Base-by-base conservation (phyloP, 2,113 vertebrate genomes). In the Hirundichthys speculiger region DNA sequence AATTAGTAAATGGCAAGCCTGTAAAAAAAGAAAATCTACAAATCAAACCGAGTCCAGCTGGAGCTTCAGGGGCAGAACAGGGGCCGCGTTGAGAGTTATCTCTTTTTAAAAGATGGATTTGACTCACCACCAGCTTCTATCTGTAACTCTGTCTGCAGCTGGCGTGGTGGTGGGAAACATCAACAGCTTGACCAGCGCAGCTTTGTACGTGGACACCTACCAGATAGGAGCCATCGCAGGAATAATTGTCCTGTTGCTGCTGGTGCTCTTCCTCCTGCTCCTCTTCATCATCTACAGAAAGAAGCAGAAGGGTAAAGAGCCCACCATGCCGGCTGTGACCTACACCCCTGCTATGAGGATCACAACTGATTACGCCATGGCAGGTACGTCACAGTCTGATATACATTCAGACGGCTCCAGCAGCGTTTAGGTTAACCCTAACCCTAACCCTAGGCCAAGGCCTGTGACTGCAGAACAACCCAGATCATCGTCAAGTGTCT, bases 301-400 rank as follows among this genome's bases (percentile, higher is more conserved):
- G 21, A 98, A 96, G 77, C 96, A 96, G 84, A 98, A 98, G 83
- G 93, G 93, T 30, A 98, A 99, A 89, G 96, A 97, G 67, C 89
- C 94, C 2, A 75, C 92, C 45, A 95, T 97, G 95, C 95, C 96
- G 0, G 86, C 96, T 0, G 97, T 99, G 51, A 95, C 94, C 47
- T 99, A 99, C 82, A 96, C 95, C 0, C 96, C 97, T 0, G 95
- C 96, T 2, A 69, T 95, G 91, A 93, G 95, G 69, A 93, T 93
- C 66, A 90, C 92, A 13, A 84, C 94, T 4, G 96, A 98, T 74
- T 98, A 98, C 45, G 82, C 91, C 51, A 79, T 95, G 42, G 77
- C 96, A 83, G 77, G 83, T 85, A 64, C 21, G 24, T 55, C 30
- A 18, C 24, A 41, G 18, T 12, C 6, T 27, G 2, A 42, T 15